Percentiles rank a stretch among this genome's conserved stretches.
Evolutionary conservation across 2,113 vertebrate genomes (phyloP).

Genomic region (Semicossyphus pulcher): DNA sequence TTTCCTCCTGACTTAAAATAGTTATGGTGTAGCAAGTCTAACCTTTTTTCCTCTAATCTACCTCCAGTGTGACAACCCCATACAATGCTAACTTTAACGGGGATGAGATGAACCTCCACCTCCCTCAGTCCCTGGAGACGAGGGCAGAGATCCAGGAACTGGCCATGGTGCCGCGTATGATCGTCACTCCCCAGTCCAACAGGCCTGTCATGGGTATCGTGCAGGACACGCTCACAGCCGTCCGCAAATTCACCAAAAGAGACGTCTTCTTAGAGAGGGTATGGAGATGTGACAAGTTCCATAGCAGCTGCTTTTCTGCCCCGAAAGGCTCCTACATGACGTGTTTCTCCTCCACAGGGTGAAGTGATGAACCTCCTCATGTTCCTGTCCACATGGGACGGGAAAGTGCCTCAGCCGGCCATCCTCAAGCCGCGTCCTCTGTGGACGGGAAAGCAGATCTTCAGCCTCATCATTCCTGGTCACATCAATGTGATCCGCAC

Average conservation of each 20-base stretch:
- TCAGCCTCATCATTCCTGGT: conserved; percentile 96
- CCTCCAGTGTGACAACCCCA: conserved; percentile 90
- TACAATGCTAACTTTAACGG: conserved; percentile 96
- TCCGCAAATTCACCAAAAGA: conserved; percentile 95
- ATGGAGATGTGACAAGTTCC: not conserved
- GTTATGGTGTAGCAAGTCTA: no score
- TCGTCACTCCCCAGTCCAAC: conserved; percentile 95
- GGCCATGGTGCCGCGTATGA: conserved; percentile 97
- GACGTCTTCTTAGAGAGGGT: conserved; percentile 95
- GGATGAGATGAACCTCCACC: conserved; percentile 95
- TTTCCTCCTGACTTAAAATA: no score
- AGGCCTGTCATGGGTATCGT: conserved; percentile 96
- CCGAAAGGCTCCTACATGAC: not conserved
- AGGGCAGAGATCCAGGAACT: conserved; percentile 94
- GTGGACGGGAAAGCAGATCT: conserved; percentile 97
- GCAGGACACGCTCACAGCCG: conserved; percentile 94
- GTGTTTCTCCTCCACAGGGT: conserved; percentile 77
- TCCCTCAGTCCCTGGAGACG: conserved; percentile 94
- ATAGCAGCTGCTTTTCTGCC: not conserved
- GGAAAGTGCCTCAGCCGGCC: conserved; percentile 95
- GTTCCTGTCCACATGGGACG: conserved; percentile 97
- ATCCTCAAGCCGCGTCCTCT: conserved; percentile 94
- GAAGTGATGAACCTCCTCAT: conserved; percentile 98
- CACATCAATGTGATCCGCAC: conserved; percentile 98
- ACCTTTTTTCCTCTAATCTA: not conserved